Percentiles rank a stretch among this genome's conserved stretches.
These are phyloP conservation scores for Pedetes capensis DNA, from an alignment of 2,113 vertebrate species.

Conservation along the genomic window DNA sequence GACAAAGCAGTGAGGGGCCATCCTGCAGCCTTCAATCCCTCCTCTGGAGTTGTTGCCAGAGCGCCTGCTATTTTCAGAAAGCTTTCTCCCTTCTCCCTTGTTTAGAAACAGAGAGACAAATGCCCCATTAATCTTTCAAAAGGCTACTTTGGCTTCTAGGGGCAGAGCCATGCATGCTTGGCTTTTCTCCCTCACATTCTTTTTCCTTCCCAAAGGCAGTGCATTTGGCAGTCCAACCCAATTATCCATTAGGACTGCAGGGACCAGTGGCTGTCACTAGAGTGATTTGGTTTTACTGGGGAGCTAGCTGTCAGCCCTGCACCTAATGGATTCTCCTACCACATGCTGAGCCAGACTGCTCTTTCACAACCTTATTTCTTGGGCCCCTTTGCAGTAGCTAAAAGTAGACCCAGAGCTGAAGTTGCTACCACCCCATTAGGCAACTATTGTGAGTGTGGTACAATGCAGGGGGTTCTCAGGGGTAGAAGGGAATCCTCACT, in stretches of 20 bases:
- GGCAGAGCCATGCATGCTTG: slow-evolving; percentile 49
- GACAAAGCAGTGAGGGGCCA: background rate
- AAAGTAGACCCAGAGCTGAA: background rate
- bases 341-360: background rate
- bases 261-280: background rate
- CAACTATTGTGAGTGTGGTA: background rate
- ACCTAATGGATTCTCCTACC: background rate
- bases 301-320: background rate
- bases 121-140: slow-evolving; percentile 70
- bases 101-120: slow-evolving; percentile 67
- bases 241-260: background rate
- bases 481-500: background rate
- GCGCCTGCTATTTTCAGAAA: slow-evolving; percentile 68
- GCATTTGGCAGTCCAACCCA: background rate
- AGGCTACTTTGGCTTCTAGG: slow-evolving; percentile 62
- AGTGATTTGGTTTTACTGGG: background rate
- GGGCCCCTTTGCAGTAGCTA: background rate
- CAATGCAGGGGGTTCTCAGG: background rate
- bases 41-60: slow-evolving; percentile 7
- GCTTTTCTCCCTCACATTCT: background rate
- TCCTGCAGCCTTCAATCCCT: slow-evolving; percentile 36
- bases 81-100: slow-evolving; percentile 56
- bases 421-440: background rate
- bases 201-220: slow-evolving; percentile 5
- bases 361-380: background rate